Evolutionary conservation across 2,797 vertebrate species (phyloP).

Genomic region (Psittacula echo): DNA sequence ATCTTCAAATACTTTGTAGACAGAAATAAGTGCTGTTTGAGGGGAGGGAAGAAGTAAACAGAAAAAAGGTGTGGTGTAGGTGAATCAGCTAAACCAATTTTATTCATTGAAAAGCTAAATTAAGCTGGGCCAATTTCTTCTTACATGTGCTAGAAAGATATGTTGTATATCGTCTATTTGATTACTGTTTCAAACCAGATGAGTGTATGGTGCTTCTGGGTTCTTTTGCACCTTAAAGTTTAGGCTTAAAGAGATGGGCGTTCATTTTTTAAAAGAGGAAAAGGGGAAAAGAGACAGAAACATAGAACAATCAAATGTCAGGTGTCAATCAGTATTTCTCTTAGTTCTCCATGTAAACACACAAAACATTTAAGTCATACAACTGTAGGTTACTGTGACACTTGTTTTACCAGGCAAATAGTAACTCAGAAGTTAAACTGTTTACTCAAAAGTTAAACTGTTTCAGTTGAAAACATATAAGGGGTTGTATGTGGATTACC

Average conservation of each 20-base stretch:
- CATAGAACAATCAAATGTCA: slow-evolving; percentile 15
- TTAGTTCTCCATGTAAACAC: slow-evolving; percentile 9
- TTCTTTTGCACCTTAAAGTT: slow-evolving; percentile 10
- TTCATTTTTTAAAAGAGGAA: background rate
- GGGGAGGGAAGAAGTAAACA: slow-evolving; percentile 77
- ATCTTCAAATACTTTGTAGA: slow-evolving; percentile 86
- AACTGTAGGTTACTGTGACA: slow-evolving; percentile 34
- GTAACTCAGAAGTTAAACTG: slow-evolving; percentile 51
- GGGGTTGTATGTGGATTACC: slow-evolving; percentile 60
- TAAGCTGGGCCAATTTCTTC: background rate
- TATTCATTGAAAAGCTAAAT: background rate
- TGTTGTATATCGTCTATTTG: background rate
- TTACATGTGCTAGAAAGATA: background rate
- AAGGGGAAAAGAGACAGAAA: background rate
- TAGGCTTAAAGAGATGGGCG: background rate
- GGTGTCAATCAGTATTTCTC: slow-evolving; percentile 49
- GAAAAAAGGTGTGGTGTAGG: background rate
- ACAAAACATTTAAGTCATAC: slow-evolving; percentile 31
- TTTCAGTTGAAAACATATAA: slow-evolving; percentile 64
- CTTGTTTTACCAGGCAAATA: slow-evolving; percentile 27
- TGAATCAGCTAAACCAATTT: slow-evolving; percentile 37
- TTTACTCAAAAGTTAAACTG: slow-evolving; percentile 62
- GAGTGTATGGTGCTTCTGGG: slow-evolving; percentile 8
- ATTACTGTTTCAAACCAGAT: background rate
- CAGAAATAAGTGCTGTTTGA: slow-evolving; percentile 86